These are phyloP conservation scores for Kradibia gibbosae DNA, from an alignment of 1,140 invertebrate genomes.

Conservation along the genomic window DNA sequence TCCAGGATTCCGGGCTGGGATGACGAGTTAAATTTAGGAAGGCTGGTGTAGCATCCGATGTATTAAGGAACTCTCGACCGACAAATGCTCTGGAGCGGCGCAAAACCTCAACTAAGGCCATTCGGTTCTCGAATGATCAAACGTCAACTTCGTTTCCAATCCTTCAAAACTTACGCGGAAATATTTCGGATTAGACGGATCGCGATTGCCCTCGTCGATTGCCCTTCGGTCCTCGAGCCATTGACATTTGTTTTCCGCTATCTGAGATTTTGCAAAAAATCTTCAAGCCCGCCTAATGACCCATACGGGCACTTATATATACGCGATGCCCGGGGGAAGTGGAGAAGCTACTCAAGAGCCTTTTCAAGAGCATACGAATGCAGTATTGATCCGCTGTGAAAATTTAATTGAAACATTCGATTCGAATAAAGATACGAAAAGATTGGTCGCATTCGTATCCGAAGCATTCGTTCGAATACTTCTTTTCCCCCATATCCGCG, in stretches of 20 bases:
- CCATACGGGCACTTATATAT: no score
- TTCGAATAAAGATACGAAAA: no score
- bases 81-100: conserved; percentile 31
- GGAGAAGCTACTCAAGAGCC: no score
- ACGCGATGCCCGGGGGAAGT: no score
- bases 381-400: no score
- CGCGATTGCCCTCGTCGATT: background rate
- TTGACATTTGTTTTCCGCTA: background rate
- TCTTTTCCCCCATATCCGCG: no score
- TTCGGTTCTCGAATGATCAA: conserved; percentile 10
- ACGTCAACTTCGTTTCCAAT: background rate
- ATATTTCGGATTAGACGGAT: background rate
- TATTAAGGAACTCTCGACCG: conserved; percentile 56
- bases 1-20: conserved; percentile 58
- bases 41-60: conserved; percentile 54
- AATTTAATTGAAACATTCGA: no score
- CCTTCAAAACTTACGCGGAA: background rate
- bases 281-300: no score
- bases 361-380: no score
- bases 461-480: no score
- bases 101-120: background rate
- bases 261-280: no score
- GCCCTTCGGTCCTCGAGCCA: background rate
- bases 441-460: no score
- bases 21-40: conserved; percentile 61